These are phyloP conservation scores for Lysiphlebus fabarum DNA, from an alignment of 1,140 invertebrate genomes.

Conservation along the genomic window DNA sequence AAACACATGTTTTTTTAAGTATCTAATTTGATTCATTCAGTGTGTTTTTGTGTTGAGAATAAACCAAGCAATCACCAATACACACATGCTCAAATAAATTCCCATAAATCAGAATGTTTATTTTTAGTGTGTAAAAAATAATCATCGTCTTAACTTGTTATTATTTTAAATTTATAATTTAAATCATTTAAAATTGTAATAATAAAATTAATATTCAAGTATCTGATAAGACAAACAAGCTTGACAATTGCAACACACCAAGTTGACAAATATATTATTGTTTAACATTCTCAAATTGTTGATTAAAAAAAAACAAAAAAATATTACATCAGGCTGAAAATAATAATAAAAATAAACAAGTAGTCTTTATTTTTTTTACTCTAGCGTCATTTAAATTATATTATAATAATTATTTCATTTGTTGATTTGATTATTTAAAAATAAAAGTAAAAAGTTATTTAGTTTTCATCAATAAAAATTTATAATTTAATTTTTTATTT, in stretches of 20 bases:
- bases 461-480: too few species aligned
- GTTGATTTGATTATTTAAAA: too few species aligned
- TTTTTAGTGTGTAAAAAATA: constrained; percentile 21
- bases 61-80: constrained; percentile 1
- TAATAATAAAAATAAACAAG: too few species aligned
- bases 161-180: constrained; percentile 11
- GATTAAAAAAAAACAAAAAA: too few species aligned
- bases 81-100: constrained; percentile 2
- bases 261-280: neutral
- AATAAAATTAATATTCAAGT: neutral
- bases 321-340: too few species aligned
- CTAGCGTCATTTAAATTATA: too few species aligned
- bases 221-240: too few species aligned
- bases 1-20: neutral
- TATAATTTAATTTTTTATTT: too few species aligned
- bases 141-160: constrained; percentile 1
- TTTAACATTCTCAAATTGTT: too few species aligned
- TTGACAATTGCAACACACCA: neutral
- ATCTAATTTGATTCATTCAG: constrained; percentile 9
- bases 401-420: too few species aligned
- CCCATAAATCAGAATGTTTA: constrained; percentile 27
- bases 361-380: too few species aligned
- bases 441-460: too few species aligned
- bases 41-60: constrained; percentile 20
- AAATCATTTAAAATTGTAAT: constrained; percentile 15